These are phyloP conservation scores for Pachliopta kotzebuea DNA, from an alignment of 2,888 invertebrate genomes.

Conservation along the genomic window DNA sequence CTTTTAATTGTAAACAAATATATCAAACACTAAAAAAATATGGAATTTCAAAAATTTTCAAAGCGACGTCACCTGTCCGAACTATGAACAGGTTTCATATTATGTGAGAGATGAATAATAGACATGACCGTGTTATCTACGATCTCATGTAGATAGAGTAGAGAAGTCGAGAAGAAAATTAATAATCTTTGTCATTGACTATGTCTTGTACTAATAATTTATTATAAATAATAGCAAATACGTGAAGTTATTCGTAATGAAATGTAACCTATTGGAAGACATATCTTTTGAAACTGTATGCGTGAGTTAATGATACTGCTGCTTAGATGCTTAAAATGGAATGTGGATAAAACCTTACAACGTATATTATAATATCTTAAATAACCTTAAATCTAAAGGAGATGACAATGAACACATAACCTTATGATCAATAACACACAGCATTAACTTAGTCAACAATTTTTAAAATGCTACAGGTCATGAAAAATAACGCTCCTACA, in stretches of 20 bases:
- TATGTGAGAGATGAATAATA: no score
- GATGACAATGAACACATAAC: constrained; percentile 57
- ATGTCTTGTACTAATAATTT: constrained; percentile 20
- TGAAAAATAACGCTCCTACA: constrained; percentile 52
- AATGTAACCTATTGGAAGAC: constrained; percentile 77
- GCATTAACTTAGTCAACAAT: constrained; percentile 47
- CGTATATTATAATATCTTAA: constrained; percentile 37
- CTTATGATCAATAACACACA: constrained; percentile 35
- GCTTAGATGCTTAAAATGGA: constrained; percentile 51
- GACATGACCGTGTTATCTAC: no score
- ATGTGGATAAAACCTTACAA: constrained; percentile 43
- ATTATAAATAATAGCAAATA: constrained; percentile 27
- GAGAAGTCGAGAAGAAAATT: no score
- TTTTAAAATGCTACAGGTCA: constrained; percentile 40
- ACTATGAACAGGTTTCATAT: no score
- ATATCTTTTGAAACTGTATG: constrained; percentile 58
- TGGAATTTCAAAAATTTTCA: no score
- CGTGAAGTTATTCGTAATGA: constrained; percentile 35
- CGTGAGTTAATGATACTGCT: constrained; percentile 38
- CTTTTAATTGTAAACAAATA: no score
- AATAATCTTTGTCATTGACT: neutral
- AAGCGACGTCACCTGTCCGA: no score
- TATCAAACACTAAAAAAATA: no score
- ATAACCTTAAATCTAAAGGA: constrained; percentile 40
- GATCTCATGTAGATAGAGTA: no score